Conservation (phyloP, 2,888 invertebrate species). For the Torymus auratus region DNA sequence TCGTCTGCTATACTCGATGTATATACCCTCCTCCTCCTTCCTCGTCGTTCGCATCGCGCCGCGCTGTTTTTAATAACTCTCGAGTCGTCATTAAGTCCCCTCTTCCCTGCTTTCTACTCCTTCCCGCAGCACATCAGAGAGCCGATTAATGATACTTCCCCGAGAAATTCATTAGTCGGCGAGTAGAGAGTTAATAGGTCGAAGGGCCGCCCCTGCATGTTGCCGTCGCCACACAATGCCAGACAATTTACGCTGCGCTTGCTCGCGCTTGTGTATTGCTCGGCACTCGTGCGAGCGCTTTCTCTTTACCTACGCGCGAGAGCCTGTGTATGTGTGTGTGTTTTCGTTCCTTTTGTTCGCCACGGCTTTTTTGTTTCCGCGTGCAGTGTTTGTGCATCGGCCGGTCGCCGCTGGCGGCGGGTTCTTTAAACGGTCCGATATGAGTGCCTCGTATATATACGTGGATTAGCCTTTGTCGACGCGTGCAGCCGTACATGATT, state of each 20-base stretch:
- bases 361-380: not conserved
- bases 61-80: not conserved
- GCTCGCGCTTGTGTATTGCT: not conserved
- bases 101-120: no score
- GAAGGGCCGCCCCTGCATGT: conserved; percentile 37
- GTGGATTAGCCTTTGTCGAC: no score
- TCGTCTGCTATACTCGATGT: no score
- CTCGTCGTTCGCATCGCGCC: no score
- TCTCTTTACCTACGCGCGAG: conserved; percentile 36
- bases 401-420: no score
- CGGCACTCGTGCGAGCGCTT: conserved; percentile 24
- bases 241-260: conserved; percentile 44
- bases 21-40: no score
- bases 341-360: conserved; percentile 28
- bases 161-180: conserved; percentile 49
- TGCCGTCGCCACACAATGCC: conserved; percentile 8
- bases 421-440: no score
- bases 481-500: no score
- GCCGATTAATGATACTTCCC: conserved; percentile 52
- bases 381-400: not conserved
- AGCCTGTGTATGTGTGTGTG: not conserved
- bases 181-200: conserved; percentile 46
- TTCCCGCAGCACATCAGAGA: not conserved
- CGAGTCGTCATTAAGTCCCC: conserved; percentile 24
- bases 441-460: no score